Percentiles rank a stretch among this genome's conserved stretches.
phyloP scores from a whole-genome alignment of 1,140 invertebrate species.

The Telenomus remus region DNA sequence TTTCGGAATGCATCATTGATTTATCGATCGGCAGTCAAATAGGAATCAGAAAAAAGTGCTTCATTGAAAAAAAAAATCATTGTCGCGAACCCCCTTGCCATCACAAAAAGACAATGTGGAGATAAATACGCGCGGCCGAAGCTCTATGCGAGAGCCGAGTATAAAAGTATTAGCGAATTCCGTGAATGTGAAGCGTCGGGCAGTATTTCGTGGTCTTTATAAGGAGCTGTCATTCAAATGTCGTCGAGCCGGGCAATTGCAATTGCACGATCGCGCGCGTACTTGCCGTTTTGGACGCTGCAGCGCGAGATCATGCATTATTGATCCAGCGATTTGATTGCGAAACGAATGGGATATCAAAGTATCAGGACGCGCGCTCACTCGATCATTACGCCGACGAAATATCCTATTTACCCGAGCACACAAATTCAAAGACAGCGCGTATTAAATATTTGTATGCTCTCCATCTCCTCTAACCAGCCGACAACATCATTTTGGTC shows the following conservation, averaged over 20 bases:
- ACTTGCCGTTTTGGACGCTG: constrained; percentile 51
- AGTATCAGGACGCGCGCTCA: constrained; percentile 49
- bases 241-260: constrained; percentile 21
- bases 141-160: background rate
- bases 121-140: background rate
- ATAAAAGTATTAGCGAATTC: constrained; percentile 26
- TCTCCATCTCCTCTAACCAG: too few species aligned
- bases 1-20: too few species aligned
- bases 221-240: constrained; percentile 49
- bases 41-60: too few species aligned
- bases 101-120: background rate
- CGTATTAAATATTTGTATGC: constrained; percentile 47
- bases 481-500: constrained; percentile 47
- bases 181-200: constrained; percentile 14
- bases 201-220: constrained; percentile 25
- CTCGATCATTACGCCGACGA: constrained; percentile 49
- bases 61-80: too few species aligned
- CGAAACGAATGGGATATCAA: constrained; percentile 55
- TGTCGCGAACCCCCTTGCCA: too few species aligned
- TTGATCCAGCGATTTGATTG: constrained; percentile 55
- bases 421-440: constrained; percentile 12
- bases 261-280: constrained; percentile 47
- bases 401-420: constrained; percentile 30
- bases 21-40: too few species aligned
- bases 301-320: constrained; percentile 51